Evolutionary conservation across 1,140 invertebrate genomes (phyloP), one percentile per base, ranked within the genome.

Genomic region (Zaprionus davidi): DNA sequence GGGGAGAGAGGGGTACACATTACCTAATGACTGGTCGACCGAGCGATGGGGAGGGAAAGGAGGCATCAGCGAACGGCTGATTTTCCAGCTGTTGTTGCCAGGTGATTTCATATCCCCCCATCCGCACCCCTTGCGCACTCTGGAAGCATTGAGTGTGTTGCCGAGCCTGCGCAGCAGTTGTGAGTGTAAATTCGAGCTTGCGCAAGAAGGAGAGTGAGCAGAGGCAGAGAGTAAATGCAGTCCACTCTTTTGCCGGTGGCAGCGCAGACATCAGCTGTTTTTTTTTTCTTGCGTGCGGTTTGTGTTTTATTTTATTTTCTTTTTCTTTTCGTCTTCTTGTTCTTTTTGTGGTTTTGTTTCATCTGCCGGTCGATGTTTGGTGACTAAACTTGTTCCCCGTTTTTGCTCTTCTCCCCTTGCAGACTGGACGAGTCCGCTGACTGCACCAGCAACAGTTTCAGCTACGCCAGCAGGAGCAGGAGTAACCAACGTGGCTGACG

Each of bases 1-100:
- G 26, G 7, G 46, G 9, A 28, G 24, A 9, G 28, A 6, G 38
- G 38, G 59, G 20, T 17, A 58, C 28, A 58, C 31, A 34, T 34
- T 58, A 58, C 28, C 31, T 58, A 58, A 31, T 56, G 24, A 26
- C 53, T 28, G 53, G 1, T 15, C 4, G 44, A 17, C 20, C 22
- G 26, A 17, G 55, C 31, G 38, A 53, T 6, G 60, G 34, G 34
- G 26, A 58, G 74, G 51, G 41, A 59, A 20, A n/a, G 15, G 24
- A 64, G 55, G 20, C 36, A 15, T 22, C 20, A 73, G 36, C 62
- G 68, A 91, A 85, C 90, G 86, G 91, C 90, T 91, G 91, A 92
- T 92, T 79, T 91, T 92, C 91, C 90, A 92, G 90, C 90, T 92
- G 90, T 88, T 88, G 90, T 92, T 92, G 87, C 90, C 91, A 92